A percentile compares a stretch with the other conserved stretches of the same genome.
phyloP scores from a whole-genome alignment of 1,140 invertebrate species.

The Philaenus spumarius region DNA sequence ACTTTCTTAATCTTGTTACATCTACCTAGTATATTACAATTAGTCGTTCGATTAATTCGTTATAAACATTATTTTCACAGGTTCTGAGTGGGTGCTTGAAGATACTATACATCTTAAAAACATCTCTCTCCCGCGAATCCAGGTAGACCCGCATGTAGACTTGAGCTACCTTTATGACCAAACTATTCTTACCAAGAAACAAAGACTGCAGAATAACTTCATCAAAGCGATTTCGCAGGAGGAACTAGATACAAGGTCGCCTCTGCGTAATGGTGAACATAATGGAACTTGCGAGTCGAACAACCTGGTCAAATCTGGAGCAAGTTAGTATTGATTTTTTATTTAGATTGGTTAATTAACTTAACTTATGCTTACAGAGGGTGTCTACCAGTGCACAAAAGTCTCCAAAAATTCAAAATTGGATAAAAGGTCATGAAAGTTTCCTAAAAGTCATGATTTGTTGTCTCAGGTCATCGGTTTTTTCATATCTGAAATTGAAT shows the following conservation, averaged over 20 bases:
- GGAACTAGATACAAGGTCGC: slow-evolving; percentile 28
- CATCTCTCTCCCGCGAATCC: slow-evolving; percentile 73
- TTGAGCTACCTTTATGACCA: slow-evolving; percentile 76
- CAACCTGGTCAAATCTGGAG: slow-evolving; percentile 32
- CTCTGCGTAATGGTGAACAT: slow-evolving; percentile 26
- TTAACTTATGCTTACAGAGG: no score
- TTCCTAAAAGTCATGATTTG: no score
- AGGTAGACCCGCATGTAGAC: slow-evolving; percentile 73
- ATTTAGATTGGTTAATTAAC: no score
- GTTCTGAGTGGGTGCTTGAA: slow-evolving; percentile 91
- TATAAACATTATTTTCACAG: slow-evolving; percentile 27
- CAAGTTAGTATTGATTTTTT: slow-evolving; percentile 19
- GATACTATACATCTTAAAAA: slow-evolving; percentile 90
- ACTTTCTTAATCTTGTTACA: no score
- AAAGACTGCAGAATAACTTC: slow-evolving; percentile 31
- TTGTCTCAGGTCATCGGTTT: no score
- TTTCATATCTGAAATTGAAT: no score
- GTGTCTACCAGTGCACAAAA: no score
- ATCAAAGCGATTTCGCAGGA: slow-evolving; percentile 34
- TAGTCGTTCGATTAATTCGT: slow-evolving; percentile 5
- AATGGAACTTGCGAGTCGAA: slow-evolving; percentile 22
- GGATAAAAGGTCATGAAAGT: no score
- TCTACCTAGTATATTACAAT: no score
- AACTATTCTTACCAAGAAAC: slow-evolving; percentile 51
- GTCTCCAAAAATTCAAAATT: no score